Evolutionary conservation across 2,113 vertebrate species (phyloP), one percentile per base, ranked within the genome.

Genomic region (Dascyllus trimaculatus): DNA sequence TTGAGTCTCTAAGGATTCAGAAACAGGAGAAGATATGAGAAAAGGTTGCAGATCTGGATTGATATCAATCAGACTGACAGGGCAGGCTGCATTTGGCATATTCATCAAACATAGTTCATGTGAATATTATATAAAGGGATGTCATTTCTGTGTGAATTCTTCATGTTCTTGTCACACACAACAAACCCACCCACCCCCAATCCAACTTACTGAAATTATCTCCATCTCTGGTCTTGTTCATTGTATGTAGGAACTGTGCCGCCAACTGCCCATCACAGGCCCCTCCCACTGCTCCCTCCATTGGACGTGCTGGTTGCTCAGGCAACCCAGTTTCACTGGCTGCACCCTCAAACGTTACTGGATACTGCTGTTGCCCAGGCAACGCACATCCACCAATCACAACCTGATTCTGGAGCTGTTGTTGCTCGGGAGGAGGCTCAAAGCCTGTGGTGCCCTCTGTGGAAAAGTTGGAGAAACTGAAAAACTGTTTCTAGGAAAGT

Each of bases 1-100:
- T 1, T 93, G 76, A 13, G 96, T 97, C 18, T 68, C 96, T 97
- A 72, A n/a, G 19, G 51, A 78, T 57, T 74, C 18, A 77, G 29
- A 65, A 18, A 69, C 19, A 29, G 46, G 13, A 69, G 32, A 63
- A 15, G 19, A 19, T 19, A 7, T 64, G 15, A 78, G 18, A 45
- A 76, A 21, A 15, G 40, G 40, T 15, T 35, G 32, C 32, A 35
- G 32, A 35, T 35, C 32, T 35, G 6, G 32, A 35, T 35, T 35
- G 8, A 15, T 52, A 13, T 52, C 29, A 57, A 57, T 58, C 25
- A 67, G 15, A 52, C 21, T 40, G 22, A 29, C 14, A 24, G 25
- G 18, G 22, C 9, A 7, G 22, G n/a, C 4, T 65, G 21, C 38
- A 18, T 62, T 21, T 56, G 14, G 61, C 19, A 14, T 29, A 11